Evolutionary conservation across 2,797 vertebrate genomes (phyloP).

Genomic region (Pipistrellus pipistrellus): DNA sequence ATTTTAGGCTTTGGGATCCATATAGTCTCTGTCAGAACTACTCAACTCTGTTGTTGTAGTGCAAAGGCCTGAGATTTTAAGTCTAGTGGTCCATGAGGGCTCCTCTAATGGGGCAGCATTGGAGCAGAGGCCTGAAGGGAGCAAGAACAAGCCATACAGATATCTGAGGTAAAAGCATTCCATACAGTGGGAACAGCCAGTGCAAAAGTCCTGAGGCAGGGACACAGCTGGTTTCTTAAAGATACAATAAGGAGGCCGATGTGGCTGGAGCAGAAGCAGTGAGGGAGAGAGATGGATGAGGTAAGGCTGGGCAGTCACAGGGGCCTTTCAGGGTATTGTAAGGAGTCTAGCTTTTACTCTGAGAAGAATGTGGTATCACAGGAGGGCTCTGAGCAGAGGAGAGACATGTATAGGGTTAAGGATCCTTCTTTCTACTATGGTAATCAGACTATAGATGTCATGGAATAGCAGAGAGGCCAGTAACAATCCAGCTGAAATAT

Average conservation of each 20-base stretch:
- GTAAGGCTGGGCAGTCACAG: not conserved
- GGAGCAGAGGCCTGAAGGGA: not conserved
- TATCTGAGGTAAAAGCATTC: not conserved
- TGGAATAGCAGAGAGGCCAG: not conserved
- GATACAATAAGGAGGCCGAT: not conserved
- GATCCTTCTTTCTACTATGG: not conserved
- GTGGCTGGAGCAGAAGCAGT: not conserved
- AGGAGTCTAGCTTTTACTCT: not conserved
- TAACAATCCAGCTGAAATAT: not conserved
- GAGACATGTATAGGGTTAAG: not conserved
- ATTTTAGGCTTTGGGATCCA: too few species aligned
- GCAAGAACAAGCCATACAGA: not conserved
- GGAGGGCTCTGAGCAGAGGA: constrained; percentile 14
- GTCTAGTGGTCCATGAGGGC: not conserved
- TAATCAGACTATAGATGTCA: not conserved
- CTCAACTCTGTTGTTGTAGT: too few species aligned
- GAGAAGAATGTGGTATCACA: not conserved
- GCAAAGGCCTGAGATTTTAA: not conserved
- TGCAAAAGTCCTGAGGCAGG: constrained; percentile 43
- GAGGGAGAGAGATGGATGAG: not conserved
- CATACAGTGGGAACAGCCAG: not conserved
- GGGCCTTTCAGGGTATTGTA: not conserved
- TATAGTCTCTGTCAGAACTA: too few species aligned
- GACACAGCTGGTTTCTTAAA: not conserved
- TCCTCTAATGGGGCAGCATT: not conserved